Base-by-base conservation (phyloP, 2,113 vertebrate genomes). In the Fregetta grallaria region DNA sequence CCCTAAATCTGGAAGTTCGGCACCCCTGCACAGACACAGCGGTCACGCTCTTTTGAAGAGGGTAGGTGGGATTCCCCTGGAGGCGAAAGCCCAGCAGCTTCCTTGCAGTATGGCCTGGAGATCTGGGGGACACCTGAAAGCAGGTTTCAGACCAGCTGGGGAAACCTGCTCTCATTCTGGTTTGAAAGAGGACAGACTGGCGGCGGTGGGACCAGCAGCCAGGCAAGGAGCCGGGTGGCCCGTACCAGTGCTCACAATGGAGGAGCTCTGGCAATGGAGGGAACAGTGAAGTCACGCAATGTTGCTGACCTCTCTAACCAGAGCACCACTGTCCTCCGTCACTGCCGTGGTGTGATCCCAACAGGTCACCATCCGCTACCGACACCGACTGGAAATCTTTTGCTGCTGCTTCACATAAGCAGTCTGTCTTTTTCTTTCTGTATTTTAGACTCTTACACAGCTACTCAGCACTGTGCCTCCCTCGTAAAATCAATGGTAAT, bases 231-330 rank as follows among this genome's bases (percentile, higher is more conserved):
- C 8, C 1, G 1, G 42, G 23, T 27, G 50, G 6, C 8, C 59
- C 4, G 1, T 29, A 30, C 8, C 10, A 56, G 36, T 14, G 7
- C 5, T 15, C 10, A 22, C 13, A 50, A 26, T 12, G 0, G 0
- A 1, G 36, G 29, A 55, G 9, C 19, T 56, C 40, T 49, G 61
- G 36, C 26, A 30, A 4, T 6, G 22, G 53, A 50, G 15, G 9
- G 22, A 42, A 19, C 13, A 67, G 9, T 27, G 10, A 14, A 52
- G 45, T 50, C 27, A 25, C 0, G 2, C 8, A 66, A 5, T 5
- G 1, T 1, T 49, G 19, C 32, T 79, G 56, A 27, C 34, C 23
- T 53, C 25, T 86, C 36, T 42, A 70, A 75, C 11, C 61, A 44
- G 29, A 56, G 15, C 66, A 86, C 9, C 14, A 3, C 38, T 25